Conservation (phyloP, 2,113 vertebrate genomes). For the Pholis gunnellus region DNA sequence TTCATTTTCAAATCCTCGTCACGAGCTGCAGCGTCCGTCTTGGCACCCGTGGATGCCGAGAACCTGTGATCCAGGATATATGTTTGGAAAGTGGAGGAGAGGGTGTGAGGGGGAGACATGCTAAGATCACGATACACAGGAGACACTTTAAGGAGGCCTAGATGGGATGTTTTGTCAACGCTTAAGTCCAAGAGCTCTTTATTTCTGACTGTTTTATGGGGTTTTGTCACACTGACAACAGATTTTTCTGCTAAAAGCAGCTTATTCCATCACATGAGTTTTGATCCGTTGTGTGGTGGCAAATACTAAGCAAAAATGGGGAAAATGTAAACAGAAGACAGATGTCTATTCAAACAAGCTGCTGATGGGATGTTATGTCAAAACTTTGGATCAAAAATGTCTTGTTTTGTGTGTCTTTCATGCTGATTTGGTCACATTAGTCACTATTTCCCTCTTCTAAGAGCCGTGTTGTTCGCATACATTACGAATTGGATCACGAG, state of each 20-base stretch:
- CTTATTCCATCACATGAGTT: background rate
- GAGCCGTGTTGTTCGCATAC: background rate
- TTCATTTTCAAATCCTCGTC: constrained; percentile 68
- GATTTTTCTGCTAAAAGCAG: background rate
- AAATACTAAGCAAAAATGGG: background rate
- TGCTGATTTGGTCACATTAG: background rate
- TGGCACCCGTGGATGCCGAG: constrained; percentile 54
- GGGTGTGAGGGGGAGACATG: background rate
- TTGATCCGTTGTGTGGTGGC: background rate
- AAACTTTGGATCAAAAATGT: background rate
- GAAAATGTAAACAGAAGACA: background rate
- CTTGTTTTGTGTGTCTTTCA: background rate
- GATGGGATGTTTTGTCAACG: constrained; percentile 7
- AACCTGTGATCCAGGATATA: constrained; percentile 23
- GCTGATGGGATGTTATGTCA: background rate
- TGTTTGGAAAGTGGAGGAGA: background rate
- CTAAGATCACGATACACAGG: constrained; percentile 1
- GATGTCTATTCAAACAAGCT: background rate
- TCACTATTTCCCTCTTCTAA: background rate
- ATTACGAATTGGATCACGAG: background rate
- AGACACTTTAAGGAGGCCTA: constrained; percentile 17
- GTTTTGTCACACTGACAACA: background rate
- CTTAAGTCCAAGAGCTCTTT: background rate
- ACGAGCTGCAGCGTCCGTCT: constrained; percentile 31
- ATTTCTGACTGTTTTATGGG: background rate